Percentiles rank a stretch among this genome's conserved stretches.
Conservation (phyloP, 1,140 invertebrate species). For the Drosophila busckii region DNA sequence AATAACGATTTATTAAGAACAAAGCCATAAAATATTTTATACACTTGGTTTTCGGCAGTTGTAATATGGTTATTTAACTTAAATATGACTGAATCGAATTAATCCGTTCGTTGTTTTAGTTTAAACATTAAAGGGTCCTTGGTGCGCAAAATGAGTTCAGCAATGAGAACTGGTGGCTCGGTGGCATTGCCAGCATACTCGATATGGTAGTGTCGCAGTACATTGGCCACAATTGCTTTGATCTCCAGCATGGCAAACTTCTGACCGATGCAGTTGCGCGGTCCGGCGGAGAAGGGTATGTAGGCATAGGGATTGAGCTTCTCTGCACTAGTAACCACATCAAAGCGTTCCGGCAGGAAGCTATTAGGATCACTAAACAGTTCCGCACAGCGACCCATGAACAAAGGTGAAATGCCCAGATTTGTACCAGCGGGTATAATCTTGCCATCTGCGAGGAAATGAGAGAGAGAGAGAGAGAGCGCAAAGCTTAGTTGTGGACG, state of each 20-base stretch:
- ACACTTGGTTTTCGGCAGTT: too few species aligned
- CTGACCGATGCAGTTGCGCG: conserved; percentile 86
- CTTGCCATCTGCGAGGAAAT: conserved; percentile 78
- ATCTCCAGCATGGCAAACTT: conserved; percentile 90
- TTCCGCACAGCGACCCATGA: conserved; percentile 81
- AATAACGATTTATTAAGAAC: too few species aligned
- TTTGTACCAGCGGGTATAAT: conserved; percentile 80
- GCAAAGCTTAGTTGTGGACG: too few species aligned
- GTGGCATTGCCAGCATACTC: conserved; percentile 72
- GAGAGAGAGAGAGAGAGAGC: conserved; percentile 32
- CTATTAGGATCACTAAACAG: conserved; percentile 82
- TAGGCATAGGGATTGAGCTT: conserved; percentile 80
- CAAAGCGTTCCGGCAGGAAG: conserved; percentile 86
- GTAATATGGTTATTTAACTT: too few species aligned
- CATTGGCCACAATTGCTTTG: conserved; percentile 84
- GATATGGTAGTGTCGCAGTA: conserved; percentile 84
- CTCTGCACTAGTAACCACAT: conserved; percentile 79
- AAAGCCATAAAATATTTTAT: too few species aligned
- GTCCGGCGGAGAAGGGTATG: conserved; percentile 85
- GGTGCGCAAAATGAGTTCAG: conserved; percentile 80
- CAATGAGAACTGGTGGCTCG: conserved; percentile 74
- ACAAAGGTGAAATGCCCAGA: conserved; percentile 79
- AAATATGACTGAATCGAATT: too few species aligned
- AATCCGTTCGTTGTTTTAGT: conserved; percentile 51
- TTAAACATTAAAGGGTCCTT: conserved; percentile 71